These are phyloP conservation scores for Drosophila sechellia DNA, from an alignment of 1,140 invertebrate species.

Conservation along the genomic window DNA sequence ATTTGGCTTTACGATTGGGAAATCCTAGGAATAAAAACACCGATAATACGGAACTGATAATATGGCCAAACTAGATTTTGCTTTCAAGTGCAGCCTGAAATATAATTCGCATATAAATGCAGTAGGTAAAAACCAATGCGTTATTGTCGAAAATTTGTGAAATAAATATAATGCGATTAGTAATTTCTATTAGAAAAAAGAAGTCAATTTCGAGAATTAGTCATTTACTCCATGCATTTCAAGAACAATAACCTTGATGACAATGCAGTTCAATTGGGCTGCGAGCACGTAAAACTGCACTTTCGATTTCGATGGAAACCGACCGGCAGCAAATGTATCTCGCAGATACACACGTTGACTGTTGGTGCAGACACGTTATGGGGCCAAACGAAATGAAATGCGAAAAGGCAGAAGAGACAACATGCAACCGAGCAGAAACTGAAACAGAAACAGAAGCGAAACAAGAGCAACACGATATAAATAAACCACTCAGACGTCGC, in stretches of 20 bases:
- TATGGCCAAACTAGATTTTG: background rate
- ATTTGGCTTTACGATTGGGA: slow-evolving; percentile 36
- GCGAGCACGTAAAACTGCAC: slow-evolving; percentile 39
- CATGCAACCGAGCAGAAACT: slow-evolving; percentile 39
- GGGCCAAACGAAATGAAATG: slow-evolving; percentile 68
- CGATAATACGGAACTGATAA: slow-evolving; percentile 3
- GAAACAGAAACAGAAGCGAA: slow-evolving; percentile 14
- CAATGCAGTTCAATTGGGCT: background rate
- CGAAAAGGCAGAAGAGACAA: slow-evolving; percentile 40
- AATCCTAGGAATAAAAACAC: slow-evolving; percentile 1
- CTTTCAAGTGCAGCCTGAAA: too few species aligned
- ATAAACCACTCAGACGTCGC: slow-evolving; percentile 42
- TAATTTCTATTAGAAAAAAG: too few species aligned
- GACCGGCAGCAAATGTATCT: slow-evolving; percentile 22
- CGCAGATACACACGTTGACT: slow-evolving; percentile 25
- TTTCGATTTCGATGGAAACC: slow-evolving; percentile 60
- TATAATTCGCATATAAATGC: too few species aligned
- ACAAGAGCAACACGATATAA: slow-evolving; percentile 51
- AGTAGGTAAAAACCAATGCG: too few species aligned
- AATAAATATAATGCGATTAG: background rate
- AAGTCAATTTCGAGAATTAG: background rate
- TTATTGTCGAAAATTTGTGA: background rate
- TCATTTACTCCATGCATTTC: too few species aligned
- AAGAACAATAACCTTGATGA: background rate
- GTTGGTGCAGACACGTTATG: slow-evolving; percentile 50